These are phyloP conservation scores for Thecocarcelia acutangulata DNA, from an alignment of 2,888 invertebrate genomes.

Conservation along the genomic window DNA sequence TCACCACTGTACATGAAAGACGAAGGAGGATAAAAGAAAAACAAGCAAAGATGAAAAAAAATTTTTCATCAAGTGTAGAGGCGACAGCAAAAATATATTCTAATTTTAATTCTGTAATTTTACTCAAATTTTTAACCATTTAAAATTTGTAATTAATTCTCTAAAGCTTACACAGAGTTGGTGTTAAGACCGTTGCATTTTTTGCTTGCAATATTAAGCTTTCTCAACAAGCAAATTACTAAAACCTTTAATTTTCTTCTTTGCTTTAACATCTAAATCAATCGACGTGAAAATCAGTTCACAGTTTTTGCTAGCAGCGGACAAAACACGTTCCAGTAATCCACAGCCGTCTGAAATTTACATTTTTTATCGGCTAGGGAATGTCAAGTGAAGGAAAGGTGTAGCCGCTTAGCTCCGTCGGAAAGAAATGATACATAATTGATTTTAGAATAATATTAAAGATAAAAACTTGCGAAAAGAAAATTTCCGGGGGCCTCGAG, in stretches of 20 bases:
- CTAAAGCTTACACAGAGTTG: slow-evolving; percentile 22
- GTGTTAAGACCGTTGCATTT: slow-evolving; percentile 32
- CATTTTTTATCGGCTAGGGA: slow-evolving; percentile 52
- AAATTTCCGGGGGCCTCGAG: slow-evolving; percentile 31
- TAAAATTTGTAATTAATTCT: slow-evolving; percentile 43
- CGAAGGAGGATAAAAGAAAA: slow-evolving; percentile 74
- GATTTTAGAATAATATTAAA: slow-evolving; percentile 31
- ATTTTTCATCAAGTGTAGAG: slow-evolving; percentile 78
- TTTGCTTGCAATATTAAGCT: slow-evolving; percentile 37
- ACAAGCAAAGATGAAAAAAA: slow-evolving; percentile 73
- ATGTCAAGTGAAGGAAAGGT: slow-evolving; percentile 51
- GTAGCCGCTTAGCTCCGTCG: slow-evolving; percentile 30
- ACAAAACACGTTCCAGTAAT: slow-evolving; percentile 69
- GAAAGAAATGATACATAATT: slow-evolving; percentile 28
- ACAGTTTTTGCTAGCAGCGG: slow-evolving; percentile 51
- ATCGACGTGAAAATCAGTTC: slow-evolving; percentile 67
- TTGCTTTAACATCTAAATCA: slow-evolving; percentile 55
- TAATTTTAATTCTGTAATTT: slow-evolving; percentile 70
- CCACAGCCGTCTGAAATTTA: slow-evolving; percentile 54
- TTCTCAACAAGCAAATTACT: not conserved
- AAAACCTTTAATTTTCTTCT: slow-evolving; percentile 35
- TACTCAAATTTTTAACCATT: slow-evolving; percentile 55
- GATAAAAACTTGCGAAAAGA: slow-evolving; percentile 25
- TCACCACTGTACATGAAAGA: slow-evolving; percentile 72
- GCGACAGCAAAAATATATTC: slow-evolving; percentile 73